These are phyloP conservation scores for Bombus turneri DNA, from an alignment of 1,140 invertebrate species.

Conservation along the genomic window DNA sequence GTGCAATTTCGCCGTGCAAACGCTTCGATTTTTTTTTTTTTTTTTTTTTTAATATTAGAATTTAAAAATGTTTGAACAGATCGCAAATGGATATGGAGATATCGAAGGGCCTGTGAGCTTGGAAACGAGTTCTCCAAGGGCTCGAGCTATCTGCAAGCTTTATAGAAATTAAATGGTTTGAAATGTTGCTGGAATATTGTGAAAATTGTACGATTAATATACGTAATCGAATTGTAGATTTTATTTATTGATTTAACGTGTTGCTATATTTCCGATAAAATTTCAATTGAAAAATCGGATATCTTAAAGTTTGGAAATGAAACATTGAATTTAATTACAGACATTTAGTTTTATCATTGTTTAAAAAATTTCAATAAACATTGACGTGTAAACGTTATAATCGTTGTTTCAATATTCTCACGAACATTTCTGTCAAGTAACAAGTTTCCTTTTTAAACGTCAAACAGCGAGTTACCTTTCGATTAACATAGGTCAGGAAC, in stretches of 20 bases:
- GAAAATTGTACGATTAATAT: not conserved
- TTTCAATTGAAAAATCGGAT: not conserved
- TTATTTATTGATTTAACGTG: not conserved
- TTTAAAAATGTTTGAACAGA: not conserved
- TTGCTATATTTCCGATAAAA: too few species aligned
- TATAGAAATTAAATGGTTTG: not conserved
- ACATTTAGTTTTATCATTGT: not conserved
- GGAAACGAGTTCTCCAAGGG: not conserved
- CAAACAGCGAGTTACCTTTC: not conserved
- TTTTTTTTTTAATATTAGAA: not conserved
- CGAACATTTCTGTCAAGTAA: not conserved
- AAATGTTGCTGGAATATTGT: not conserved
- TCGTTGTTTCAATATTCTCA: not conserved
- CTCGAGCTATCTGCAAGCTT: not conserved
- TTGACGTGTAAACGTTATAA: not conserved
- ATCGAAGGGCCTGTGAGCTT: not conserved
- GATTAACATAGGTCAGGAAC: constrained; percentile 53
- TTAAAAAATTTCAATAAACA: too few species aligned
- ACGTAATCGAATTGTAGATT: not conserved
- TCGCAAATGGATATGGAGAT: not conserved
- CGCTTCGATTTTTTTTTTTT: not conserved
- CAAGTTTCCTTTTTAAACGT: not conserved
- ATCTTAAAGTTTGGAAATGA: not conserved
- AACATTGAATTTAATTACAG: too few species aligned
- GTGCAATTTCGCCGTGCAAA: not conserved